These are phyloP conservation scores for Drosophila suboccidentalis DNA, from an alignment of 2,888 invertebrate species.

Conservation along the genomic window DNA sequence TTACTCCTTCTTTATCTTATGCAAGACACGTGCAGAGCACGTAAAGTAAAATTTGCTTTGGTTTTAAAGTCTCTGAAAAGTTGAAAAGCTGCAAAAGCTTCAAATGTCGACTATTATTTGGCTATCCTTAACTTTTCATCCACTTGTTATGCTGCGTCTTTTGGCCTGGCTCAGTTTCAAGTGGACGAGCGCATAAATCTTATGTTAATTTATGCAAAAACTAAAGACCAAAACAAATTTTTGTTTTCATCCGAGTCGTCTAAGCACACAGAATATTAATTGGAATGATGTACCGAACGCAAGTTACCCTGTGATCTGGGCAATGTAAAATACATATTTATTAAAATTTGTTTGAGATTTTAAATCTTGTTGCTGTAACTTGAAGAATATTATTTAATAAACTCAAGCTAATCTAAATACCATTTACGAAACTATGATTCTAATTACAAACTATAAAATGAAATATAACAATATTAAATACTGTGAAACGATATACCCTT, in stretches of 20 bases:
- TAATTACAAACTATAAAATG: background rate
- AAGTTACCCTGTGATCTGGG: slow-evolving; percentile 21
- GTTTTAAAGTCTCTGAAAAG: slow-evolving; percentile 46
- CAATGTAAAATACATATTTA: background rate
- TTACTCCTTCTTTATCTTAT: slow-evolving; percentile 9
- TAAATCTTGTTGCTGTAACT: too few relatives aligned
- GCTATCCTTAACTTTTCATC: slow-evolving; percentile 59
- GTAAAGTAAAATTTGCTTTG: slow-evolving; percentile 21
- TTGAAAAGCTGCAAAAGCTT: slow-evolving; percentile 15
- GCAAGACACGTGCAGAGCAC: slow-evolving; percentile 51
- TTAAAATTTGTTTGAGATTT: background rate
- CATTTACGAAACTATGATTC: background rate
- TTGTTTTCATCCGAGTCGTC: slow-evolving; percentile 40
- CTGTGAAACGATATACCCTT: background rate
- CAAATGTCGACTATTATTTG: slow-evolving; percentile 41
- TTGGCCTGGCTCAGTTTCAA: slow-evolving; percentile 72
- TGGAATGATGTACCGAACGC: background rate
- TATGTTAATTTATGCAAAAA: slow-evolving; percentile 80
- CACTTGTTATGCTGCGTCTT: slow-evolving; percentile 64
- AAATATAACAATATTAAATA: background rate
- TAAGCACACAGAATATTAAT: slow-evolving; percentile 12
- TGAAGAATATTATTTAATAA: background rate
- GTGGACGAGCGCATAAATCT: slow-evolving; percentile 74
- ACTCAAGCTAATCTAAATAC: background rate
- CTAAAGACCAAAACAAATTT: slow-evolving; percentile 80